A percentile compares a stretch with the other conserved stretches of the same genome.
Conservation (phyloP, 2,113 vertebrate genomes). For the Barnardius zonarius region DNA sequence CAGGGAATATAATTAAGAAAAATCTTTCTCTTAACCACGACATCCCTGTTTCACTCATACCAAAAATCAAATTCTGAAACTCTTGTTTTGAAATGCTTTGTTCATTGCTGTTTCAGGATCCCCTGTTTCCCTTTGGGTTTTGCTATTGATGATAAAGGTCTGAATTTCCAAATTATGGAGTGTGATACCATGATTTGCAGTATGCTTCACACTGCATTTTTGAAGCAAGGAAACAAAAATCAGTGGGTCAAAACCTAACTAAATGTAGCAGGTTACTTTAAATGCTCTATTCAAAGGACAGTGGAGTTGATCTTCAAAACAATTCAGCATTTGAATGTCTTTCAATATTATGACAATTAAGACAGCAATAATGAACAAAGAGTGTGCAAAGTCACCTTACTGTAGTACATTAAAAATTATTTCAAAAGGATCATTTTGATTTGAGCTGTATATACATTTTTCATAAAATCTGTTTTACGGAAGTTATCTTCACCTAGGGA, state of each 20-base stretch:
- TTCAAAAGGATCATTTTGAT: not conserved
- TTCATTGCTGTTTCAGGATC: not conserved
- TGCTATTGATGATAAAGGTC: not conserved
- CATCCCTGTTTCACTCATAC: not conserved
- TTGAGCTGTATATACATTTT: not conserved
- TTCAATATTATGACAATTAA: slow-evolving; percentile 30
- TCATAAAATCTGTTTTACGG: not conserved
- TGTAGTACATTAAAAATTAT: not conserved
- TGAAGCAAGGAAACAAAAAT: not conserved
- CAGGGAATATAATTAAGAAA: not conserved
- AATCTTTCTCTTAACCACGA: not conserved
- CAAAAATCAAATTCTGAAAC: not conserved
- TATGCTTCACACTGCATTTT: not conserved
- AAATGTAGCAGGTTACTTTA: not conserved
- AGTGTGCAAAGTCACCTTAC: not conserved
- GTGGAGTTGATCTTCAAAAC: not conserved
- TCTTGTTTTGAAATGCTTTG: not conserved
- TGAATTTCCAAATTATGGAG: not conserved
- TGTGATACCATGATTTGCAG: not conserved
- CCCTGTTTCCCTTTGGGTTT: not conserved
- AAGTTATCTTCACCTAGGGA: not conserved
- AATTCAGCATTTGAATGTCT: not conserved
- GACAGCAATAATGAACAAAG: not conserved
- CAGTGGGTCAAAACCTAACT: not conserved
- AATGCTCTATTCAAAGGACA: not conserved